Percentiles rank a stretch among this genome's conserved stretches.
These are phyloP conservation scores for Hylia prasina DNA, from an alignment of 2,113 vertebrate species.

Conservation along the genomic window DNA sequence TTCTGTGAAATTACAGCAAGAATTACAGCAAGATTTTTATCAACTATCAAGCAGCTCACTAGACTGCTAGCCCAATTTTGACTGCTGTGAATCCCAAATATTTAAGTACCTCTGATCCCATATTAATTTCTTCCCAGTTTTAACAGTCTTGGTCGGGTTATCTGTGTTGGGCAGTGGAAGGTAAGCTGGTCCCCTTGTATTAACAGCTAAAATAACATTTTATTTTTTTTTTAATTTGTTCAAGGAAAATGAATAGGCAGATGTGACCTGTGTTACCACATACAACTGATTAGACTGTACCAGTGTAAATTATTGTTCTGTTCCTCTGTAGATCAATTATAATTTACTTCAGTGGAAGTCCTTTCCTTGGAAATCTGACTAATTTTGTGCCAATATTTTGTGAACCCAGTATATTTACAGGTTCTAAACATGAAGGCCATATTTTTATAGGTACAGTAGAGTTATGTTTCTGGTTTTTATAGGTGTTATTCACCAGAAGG, in stretches of 20 bases:
- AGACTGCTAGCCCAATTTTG: not conserved
- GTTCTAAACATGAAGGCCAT: not conserved
- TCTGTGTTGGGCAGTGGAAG: not conserved
- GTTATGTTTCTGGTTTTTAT: not conserved
- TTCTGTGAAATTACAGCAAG: not conserved
- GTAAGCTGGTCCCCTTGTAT: fast-evolving
- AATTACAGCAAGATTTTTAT: not conserved
- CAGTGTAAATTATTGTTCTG: not conserved
- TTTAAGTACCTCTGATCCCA: not conserved
- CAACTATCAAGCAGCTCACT: not conserved
- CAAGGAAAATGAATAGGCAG: not conserved
- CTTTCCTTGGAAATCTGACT: not conserved
- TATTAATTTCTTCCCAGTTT: not conserved
- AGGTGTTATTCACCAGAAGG: not conserved
- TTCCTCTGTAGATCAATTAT: not conserved
- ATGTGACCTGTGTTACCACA: not conserved
- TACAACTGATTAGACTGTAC: not conserved
- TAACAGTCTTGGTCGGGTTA: not conserved
- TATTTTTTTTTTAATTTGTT: not conserved
- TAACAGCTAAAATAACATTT: not conserved
- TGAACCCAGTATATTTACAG: not conserved
- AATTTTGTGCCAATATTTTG: not conserved
- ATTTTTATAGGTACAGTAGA: not conserved
- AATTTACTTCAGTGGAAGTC: not conserved
- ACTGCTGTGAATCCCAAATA: not conserved